A percentile compares a stretch with the other conserved stretches of the same genome.
Evolutionary conservation across 1,140 invertebrate genomes (phyloP).

Genomic region (Sitobion miscanthi): DNA sequence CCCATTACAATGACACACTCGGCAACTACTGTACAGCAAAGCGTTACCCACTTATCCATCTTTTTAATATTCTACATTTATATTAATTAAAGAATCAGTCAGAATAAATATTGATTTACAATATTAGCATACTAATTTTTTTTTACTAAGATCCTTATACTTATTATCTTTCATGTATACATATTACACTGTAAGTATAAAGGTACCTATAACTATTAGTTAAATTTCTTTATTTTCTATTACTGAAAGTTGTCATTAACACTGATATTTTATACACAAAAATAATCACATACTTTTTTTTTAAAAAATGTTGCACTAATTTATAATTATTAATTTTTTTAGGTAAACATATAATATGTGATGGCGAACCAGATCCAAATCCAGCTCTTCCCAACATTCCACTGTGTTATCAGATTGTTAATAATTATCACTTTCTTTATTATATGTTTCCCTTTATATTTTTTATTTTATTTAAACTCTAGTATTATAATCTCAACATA

Average conservation of each 20-base stretch:
- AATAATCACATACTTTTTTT: neutral
- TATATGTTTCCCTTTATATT: slow-evolving; percentile 40
- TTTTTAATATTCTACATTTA: neutral
- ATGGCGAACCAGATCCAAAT: slow-evolving; percentile 73
- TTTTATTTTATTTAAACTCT: neutral
- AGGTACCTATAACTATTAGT: too few species aligned
- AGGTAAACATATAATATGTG: slow-evolving; percentile 84
- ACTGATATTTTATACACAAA: neutral
- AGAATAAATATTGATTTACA: too few species aligned
- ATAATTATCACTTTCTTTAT: slow-evolving; percentile 14
- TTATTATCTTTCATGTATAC: too few species aligned
- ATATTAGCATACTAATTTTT: too few species aligned
- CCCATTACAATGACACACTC: too few species aligned
- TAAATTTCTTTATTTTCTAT: too few species aligned
- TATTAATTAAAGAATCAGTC: too few species aligned
- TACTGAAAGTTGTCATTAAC: too few species aligned
- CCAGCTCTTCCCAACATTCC: slow-evolving; percentile 57
- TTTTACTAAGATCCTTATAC: too few species aligned
- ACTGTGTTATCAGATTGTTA: slow-evolving; percentile 47
- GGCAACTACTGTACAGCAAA: too few species aligned
- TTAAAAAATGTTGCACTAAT: neutral
- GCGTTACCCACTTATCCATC: too few species aligned
- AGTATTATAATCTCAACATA: slow-evolving; percentile 13
- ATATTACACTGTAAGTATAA: too few species aligned
- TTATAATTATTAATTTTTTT: slow-evolving; percentile 59